Conservation (phyloP, 64 coral and sea anemone genomes). For the Montipora efflorescens region DNA sequence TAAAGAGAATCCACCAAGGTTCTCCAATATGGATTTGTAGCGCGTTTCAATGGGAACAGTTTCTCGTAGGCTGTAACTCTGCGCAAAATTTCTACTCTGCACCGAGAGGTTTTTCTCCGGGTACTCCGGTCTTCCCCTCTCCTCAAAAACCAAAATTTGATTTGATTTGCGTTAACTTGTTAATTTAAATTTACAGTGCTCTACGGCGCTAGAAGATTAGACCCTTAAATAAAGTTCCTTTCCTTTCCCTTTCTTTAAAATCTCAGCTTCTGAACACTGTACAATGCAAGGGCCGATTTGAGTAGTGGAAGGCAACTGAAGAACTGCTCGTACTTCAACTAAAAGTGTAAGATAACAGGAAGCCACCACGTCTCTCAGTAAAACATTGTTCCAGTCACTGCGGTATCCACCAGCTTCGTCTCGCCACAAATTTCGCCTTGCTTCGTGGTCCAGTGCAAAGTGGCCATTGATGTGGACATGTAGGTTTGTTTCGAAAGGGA, state of each 20-base stretch:
- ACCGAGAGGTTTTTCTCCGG: too few species aligned
- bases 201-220: too few species aligned
- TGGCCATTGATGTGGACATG: slow-evolving; percentile 91
- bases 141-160: too few species aligned
- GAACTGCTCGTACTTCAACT: slow-evolving; percentile 39
- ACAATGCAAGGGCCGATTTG: slow-evolving; percentile 5
- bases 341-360: slow-evolving; percentile 76
- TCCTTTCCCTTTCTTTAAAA: not conserved
- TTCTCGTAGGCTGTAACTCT: slow-evolving; percentile 39
- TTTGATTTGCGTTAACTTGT: too few species aligned
- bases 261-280: not conserved
- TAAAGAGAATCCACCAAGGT: slow-evolving; percentile 67
- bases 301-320: not conserved
- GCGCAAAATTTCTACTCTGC: too few species aligned
- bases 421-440: slow-evolving; percentile 69
- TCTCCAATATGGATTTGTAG: slow-evolving; percentile 49
- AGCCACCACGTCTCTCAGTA: slow-evolving; percentile 64
- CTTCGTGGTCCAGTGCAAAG: slow-evolving; percentile 86
- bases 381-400: slow-evolving; percentile 65
- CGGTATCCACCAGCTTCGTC: slow-evolving; percentile 50
- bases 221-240: too few species aligned
- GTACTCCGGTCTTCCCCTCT: too few species aligned
- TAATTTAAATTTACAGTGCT: too few species aligned
- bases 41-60: slow-evolving; percentile 21
- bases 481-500: slow-evolving; percentile 72